phyloP scores from a whole-genome alignment of 2,113 vertebrate genomes.

The Antechinus flavipes region DNA sequence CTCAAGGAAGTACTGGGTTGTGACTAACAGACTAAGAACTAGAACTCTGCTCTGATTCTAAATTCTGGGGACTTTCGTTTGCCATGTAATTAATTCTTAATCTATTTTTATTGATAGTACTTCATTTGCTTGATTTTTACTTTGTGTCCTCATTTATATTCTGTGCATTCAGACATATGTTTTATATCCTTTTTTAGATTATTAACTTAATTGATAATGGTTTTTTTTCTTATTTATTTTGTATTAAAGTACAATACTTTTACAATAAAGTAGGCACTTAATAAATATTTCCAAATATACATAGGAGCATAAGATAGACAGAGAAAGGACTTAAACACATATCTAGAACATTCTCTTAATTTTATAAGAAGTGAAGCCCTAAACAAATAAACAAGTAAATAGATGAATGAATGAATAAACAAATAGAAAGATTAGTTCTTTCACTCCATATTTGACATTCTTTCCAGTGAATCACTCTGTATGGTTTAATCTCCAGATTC shows the following conservation, averaged over 20 bases:
- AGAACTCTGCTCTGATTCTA: not conserved
- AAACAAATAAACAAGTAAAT: not conserved
- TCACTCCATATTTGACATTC: not conserved
- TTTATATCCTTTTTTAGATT: not conserved
- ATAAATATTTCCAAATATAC: not conserved
- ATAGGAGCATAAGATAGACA: not conserved
- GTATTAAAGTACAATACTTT: not conserved
- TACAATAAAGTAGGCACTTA: fast-evolving
- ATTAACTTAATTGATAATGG: not conserved
- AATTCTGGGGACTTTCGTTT: not conserved
- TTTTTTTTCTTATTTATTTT: not conserved
- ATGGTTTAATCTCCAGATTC: not conserved
- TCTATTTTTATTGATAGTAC: not conserved
- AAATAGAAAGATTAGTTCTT: not conserved
- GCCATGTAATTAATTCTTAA: not conserved
- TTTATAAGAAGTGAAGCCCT: not conserved
- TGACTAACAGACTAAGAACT: not conserved
- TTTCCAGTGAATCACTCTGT: not conserved
- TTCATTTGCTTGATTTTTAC: not conserved
- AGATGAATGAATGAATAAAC: not conserved
- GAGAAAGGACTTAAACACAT: not conserved
- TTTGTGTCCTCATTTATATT: not conserved
- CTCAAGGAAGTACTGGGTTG: not conserved
- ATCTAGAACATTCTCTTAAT: not conserved
- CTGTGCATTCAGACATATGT: not conserved